Evolutionary conservation across 2,888 invertebrate species (phyloP).

Genomic region (Maniola hyperantus): DNA sequence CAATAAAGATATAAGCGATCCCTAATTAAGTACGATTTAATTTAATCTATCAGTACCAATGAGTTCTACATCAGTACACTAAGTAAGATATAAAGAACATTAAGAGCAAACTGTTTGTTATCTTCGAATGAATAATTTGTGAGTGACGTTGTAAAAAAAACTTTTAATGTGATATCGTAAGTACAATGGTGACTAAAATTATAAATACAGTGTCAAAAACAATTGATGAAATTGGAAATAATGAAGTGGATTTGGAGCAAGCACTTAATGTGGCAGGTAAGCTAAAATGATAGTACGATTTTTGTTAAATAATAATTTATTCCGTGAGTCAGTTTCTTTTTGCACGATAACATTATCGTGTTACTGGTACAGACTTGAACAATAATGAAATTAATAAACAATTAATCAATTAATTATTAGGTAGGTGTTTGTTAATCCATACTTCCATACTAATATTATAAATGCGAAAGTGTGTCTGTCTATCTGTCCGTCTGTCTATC

Average conservation of each 20-base stretch:
- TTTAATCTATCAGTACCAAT: slow-evolving; percentile 5
- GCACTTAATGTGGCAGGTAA: slow-evolving; percentile 52
- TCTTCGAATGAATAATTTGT: slow-evolving; percentile 23
- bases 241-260: slow-evolving; percentile 61
- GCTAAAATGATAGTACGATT: background rate
- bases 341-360: no score
- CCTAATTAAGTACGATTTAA: slow-evolving; percentile 19
- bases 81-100: background rate
- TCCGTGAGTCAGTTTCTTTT: background rate
- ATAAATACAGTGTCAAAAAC: slow-evolving; percentile 52
- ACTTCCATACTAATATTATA: no score
- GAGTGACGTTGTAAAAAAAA: slow-evolving; percentile 4
- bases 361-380: no score
- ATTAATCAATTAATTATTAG: no score
- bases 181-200: slow-evolving; percentile 48
- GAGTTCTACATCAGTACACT: no score
- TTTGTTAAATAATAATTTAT: background rate
- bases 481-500: no score
- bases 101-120: slow-evolving; percentile 14
- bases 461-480: no score
- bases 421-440: no score
- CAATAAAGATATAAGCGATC: slow-evolving; percentile 19
- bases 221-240: slow-evolving; percentile 29
- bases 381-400: no score
- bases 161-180: background rate